Base-by-base conservation (phyloP, 2,888 invertebrate species). In the Drosophila antonietae region DNA sequence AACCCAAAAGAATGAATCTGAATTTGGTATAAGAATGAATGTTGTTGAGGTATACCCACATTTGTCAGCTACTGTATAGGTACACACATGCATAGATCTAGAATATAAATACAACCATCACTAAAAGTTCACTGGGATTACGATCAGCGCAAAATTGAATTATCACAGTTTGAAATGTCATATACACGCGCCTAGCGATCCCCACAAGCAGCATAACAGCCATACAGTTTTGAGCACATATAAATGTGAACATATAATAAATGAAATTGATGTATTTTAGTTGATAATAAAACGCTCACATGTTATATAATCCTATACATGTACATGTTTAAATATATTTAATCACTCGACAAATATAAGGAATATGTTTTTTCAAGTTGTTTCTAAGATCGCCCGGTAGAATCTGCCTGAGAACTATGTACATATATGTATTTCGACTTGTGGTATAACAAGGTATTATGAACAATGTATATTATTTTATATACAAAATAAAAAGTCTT, bases 111-210 rank as follows among this genome's bases (percentile, higher is more conserved):
- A 18, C 18, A 33, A 62, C 62, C 35, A 39, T 56, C 63, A 78
- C 72, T 70, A 81, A 84, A 76, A 81, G 84, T 83, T 83, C 81
- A 76, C 68, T 72, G 64, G 68, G 76, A 79, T 76, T 69, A 82
- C 83, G 80, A 80, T 80, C 73, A 68, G 49, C 69, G 51, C 74
- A 83, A 81, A 86, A 86, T 86, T 86, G 77, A 86, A 89, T 89
- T 89, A 86, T 89, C 86, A 75, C 86, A 89, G 86, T 73, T 88
- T 88, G 86, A 89, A 83, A 86, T 89, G 82, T 85, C 82, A 84
- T 62, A 82, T 73, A 76, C 89, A 89, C 84, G 89, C 88, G 85
- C 85, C 89, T 67, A 68, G 67, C 63, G 53, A 70, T 68, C 73
- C 64, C 68, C 69, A 56, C 67, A 46, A 65, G 37, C 37, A 37